Base-by-base conservation (phyloP, 2,113 vertebrate species). In the Perca flavescens region DNA sequence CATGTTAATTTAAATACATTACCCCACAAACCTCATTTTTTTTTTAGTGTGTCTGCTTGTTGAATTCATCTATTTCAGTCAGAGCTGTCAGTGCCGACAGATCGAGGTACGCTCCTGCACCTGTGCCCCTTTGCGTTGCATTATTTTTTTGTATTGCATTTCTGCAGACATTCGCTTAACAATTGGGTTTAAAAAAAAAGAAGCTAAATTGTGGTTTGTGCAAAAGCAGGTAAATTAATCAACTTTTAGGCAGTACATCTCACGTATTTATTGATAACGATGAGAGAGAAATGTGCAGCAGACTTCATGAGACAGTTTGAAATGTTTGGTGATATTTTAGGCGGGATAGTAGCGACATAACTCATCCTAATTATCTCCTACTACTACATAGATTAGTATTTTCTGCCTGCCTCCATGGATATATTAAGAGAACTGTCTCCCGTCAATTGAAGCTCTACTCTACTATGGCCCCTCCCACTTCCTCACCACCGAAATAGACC, bases 391-490 rank as follows among this genome's bases (percentile, higher is more conserved):
- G 40, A 81, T 82, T 88, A 75, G 70, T 90, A 76, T 89, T 85
- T 83, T 61, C 47, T 52, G 71, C 84, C 68, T 53, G 83, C 16
- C 69, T 25, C 25, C 25, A 25, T 25, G 25, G 25, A 25, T 25
- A 25, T 25, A 25, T 25, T 25, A 25, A 25, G 25, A 25, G 25
- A 25, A 25, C 65, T 53, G 83, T 14, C 69, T 61, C 54, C 88
- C 17, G 80, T 93, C 86, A 92, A 91, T 92, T 89, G 84, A 60
- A 47, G 60, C 82, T 47, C 80, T 57, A 70, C 75, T 72, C 67
- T 79, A 91, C 91, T 91, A 86, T 83, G 82, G 76, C 91, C 89
- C 87, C 92, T 79, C 91, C 93, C 90, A 89, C 89, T 85, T 84
- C 10, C 22, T 9, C 12, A 49, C 1, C 2, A 11, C 4, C 34